These are phyloP conservation scores for Drosophila pegasa DNA, from an alignment of 2,888 invertebrate species.

Conservation along the genomic window DNA sequence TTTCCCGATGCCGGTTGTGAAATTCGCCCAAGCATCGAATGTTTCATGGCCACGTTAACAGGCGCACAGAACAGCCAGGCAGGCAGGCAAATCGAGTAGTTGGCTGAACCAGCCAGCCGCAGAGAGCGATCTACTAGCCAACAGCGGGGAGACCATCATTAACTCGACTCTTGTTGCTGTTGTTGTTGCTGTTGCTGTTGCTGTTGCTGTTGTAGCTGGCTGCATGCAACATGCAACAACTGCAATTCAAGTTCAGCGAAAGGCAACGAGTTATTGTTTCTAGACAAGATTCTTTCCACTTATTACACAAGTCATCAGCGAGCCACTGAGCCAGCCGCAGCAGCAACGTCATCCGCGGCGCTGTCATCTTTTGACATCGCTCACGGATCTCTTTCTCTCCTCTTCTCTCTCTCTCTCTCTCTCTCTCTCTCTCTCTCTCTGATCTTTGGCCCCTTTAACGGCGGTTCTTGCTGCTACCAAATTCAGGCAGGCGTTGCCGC, in stretches of 20 bases:
- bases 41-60: constrained; percentile 81
- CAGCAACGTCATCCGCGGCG: constrained; percentile 67
- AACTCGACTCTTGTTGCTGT: constrained; percentile 56
- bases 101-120: constrained; percentile 26
- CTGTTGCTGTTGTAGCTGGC: constrained; percentile 35
- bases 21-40: constrained; percentile 71
- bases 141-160: constrained; percentile 62
- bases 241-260: constrained; percentile 74
- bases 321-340: constrained; percentile 44
- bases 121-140: constrained; percentile 38
- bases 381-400: constrained; percentile 21
- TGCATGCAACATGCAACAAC: constrained; percentile 55
- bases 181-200: constrained; percentile 41
- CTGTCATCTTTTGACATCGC: constrained; percentile 60
- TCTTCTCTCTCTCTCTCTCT: background rate
- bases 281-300: constrained; percentile 80
- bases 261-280: constrained; percentile 77
- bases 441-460: constrained; percentile 62
- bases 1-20: constrained; percentile 77
- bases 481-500: constrained; percentile 70
- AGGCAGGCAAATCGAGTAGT: constrained; percentile 33
- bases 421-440: background rate
- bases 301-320: constrained; percentile 77
- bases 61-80: constrained; percentile 63
- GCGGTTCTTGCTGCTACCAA: constrained; percentile 41